Conservation (phyloP, 2,888 invertebrate genomes). For the Antheraea assamensis region DNA sequence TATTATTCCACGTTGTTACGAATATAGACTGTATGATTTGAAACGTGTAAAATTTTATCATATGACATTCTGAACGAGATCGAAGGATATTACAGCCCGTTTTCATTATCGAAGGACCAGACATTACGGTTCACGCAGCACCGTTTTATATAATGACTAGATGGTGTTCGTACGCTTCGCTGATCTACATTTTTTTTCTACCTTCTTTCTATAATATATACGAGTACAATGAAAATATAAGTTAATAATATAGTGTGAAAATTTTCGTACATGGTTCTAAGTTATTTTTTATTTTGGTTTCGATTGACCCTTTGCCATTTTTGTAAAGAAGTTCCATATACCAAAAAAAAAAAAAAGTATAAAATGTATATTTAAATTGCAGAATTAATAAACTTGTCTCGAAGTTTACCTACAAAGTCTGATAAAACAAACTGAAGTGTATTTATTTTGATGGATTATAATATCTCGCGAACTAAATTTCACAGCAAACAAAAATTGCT, state of each 20-base stretch:
- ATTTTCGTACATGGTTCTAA: no score
- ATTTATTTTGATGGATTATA: background rate
- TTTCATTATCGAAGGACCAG: conserved; percentile 9
- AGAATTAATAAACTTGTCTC: background rate
- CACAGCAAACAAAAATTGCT: background rate
- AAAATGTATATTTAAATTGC: background rate
- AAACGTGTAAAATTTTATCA: conserved; percentile 4
- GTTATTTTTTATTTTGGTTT: no score
- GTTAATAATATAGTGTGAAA: no score
- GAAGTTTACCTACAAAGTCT: background rate
- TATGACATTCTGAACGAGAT: background rate
- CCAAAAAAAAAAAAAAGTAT: no score
- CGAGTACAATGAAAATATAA: no score
- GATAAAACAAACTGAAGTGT: background rate
- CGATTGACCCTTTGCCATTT: no score
- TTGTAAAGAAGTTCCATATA: no score
- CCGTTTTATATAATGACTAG: background rate
- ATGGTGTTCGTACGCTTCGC: no score
- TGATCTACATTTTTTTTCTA: background rate
- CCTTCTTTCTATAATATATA: no score
- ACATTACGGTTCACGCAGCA: background rate
- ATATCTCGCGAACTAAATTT: background rate
- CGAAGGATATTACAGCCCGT: background rate
- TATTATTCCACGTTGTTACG: background rate
- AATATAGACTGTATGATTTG: conserved; percentile 8